Base-by-base conservation (phyloP, 2,113 vertebrate species). In the Semnornis frantzii region DNA sequence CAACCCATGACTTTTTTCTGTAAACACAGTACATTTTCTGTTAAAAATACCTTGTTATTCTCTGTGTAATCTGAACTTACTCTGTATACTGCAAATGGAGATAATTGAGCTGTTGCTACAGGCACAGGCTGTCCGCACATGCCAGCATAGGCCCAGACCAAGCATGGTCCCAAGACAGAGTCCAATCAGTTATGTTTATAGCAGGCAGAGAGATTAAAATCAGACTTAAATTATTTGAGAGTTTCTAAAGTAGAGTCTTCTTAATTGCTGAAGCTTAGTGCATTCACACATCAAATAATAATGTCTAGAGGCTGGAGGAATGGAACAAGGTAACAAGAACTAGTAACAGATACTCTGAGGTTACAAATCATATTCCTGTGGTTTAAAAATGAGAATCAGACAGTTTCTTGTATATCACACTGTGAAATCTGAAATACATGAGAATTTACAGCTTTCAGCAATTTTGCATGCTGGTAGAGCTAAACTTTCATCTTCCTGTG, bases 341-440 rank as follows among this genome's bases (percentile, higher is more conserved):
- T 39, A 48, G 28, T 92, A 76, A 71, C 65, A 71, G 63, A 62
- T 92, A 80, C 30, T 90, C 39, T 65, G 37, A 76, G 27, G 31
- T 76, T 85, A 55, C 65, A 85, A 90, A 75, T 82, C 33, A 27
- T 73, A 71, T 80, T 89, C 21, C 0, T 13, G 0, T 60, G 77
- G 13, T 83, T 90, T 80, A 48, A 75, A 78, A 77, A 92, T n/a
- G n/a, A 78, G 77, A 90, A 80, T 59, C 25, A 83, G 25, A 63
- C 3, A 19, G 15, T 8, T 1, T 76, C 87, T 34, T 91, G 10
- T 48, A 10, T 69, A 19, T 31, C 37, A 30, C 42, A 82, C 28
- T 81, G 10, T 60, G 64, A 93, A 90, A 85, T 81, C 27, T 71
- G 52, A 88, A 92, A 58, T 65, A 62, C 1, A 0, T 60, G 37